Percentiles rank a stretch among this genome's conserved stretches.
These are phyloP conservation scores for Nycticryphes semicollaris DNA, from an alignment of 2,113 vertebrate species.

Conservation along the genomic window DNA sequence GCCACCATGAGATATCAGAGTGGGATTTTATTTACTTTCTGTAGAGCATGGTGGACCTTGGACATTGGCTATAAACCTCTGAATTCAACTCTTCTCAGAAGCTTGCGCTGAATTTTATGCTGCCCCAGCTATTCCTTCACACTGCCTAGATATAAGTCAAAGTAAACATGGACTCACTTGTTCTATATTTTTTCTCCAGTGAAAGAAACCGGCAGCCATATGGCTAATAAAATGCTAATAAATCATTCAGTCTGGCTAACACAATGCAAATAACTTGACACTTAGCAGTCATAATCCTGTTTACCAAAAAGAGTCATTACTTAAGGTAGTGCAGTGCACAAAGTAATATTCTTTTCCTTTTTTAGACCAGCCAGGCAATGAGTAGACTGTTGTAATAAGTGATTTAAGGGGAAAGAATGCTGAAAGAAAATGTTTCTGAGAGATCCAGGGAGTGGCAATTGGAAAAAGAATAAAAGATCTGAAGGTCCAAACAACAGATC, in stretches of 20 bases:
- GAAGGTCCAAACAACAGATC: not conserved
- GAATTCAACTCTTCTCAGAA: not conserved
- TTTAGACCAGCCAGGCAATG: not conserved
- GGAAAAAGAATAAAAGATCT: slow-evolving; percentile 25
- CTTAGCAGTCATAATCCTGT: not conserved
- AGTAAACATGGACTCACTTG: not conserved
- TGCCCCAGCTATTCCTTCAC: not conserved
- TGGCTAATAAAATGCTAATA: not conserved
- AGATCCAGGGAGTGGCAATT: slow-evolving; percentile 8
- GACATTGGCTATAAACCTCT: not conserved
- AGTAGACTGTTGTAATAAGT: slow-evolving; percentile 7
- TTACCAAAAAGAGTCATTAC: not conserved
- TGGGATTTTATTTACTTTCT: not conserved
- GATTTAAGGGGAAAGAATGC: slow-evolving; percentile 59
- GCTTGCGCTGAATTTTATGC: not conserved
- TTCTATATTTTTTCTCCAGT: not conserved
- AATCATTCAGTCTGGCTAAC: not conserved
- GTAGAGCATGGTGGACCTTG: not conserved
- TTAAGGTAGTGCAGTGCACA: not conserved
- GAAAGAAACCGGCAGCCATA: not conserved
- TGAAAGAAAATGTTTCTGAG: slow-evolving; percentile 39
- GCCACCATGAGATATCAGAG: not conserved
- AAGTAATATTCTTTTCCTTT: slow-evolving; percentile 17
- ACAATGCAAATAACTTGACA: not conserved
- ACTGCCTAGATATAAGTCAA: not conserved